phyloP scores from a whole-genome alignment of 2,113 vertebrate genomes.

The Tursiops truncatus region DNA sequence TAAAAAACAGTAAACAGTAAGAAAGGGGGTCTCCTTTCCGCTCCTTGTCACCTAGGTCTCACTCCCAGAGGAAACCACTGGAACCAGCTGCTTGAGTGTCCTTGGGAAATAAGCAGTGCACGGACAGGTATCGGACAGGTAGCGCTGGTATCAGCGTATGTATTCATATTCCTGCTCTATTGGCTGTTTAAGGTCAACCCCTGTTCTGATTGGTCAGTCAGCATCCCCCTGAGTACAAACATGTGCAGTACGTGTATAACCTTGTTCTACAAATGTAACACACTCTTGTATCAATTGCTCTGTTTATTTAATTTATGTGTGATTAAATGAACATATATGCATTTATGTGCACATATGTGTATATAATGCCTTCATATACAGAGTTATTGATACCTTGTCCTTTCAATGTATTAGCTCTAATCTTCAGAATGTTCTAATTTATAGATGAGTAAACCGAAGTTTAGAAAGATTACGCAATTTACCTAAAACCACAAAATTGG shows the following conservation, averaged over 20 bases:
- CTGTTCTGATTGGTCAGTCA: background rate
- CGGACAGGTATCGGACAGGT: no score
- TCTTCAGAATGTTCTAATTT: background rate
- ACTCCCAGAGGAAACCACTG: background rate
- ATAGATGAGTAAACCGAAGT: background rate
- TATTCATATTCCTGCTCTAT: background rate
- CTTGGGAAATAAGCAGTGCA: background rate
- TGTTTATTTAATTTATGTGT: background rate
- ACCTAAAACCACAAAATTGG: background rate
- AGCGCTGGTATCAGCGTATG: rapidly evolving
- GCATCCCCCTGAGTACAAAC: background rate
- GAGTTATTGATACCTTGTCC: background rate
- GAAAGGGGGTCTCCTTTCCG: background rate
- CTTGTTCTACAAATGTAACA: background rate
- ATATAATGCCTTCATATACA: background rate
- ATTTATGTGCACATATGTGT: background rate
- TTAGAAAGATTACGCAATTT: background rate
- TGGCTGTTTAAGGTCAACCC: background rate
- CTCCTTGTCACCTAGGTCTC: background rate
- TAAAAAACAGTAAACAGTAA: background rate
- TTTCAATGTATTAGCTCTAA: background rate
- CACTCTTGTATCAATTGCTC: background rate
- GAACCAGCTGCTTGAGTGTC: background rate
- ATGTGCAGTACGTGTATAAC: background rate
- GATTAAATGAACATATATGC: background rate